Evolutionary conservation across 1,140 invertebrate species (phyloP).

Genomic region (Hormaphis cornu): DNA sequence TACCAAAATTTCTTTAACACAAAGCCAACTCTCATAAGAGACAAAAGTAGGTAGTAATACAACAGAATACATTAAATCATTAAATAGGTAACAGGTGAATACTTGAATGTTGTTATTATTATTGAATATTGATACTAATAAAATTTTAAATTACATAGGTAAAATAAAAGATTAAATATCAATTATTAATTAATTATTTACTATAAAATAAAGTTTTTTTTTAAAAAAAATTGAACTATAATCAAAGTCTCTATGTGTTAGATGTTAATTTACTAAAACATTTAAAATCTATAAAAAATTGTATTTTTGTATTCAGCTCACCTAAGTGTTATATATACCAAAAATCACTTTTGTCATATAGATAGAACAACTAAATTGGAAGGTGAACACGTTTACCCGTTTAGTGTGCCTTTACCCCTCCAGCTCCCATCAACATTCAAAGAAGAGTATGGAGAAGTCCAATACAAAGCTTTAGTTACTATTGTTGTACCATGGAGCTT

Average conservation of each 20-base stretch:
- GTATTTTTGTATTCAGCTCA: constrained; percentile 17
- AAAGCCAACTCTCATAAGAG: no score
- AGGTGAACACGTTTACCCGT: constrained; percentile 62
- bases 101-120: no score
- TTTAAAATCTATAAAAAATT: not conserved
- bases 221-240: not conserved
- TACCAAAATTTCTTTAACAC: no score
- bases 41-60: no score
- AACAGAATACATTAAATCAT: no score
- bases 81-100: no score
- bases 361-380: constrained; percentile 56
- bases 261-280: not conserved
- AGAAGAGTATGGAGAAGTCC: constrained; percentile 65
- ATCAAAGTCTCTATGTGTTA: no score
- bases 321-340: not conserved
- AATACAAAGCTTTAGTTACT: constrained; percentile 72
- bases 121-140: no score
- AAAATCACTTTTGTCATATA: constrained; percentile 39
- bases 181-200: no score
- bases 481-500: constrained; percentile 80
- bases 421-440: constrained; percentile 73
- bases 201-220: no score
- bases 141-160: no score
- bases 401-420: constrained; percentile 56
- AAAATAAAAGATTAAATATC: no score